A percentile compares a stretch with the other conserved stretches of the same genome.
Evolutionary conservation across 2,888 invertebrate genomes (phyloP).

Genomic region (Agrotis puta): DNA sequence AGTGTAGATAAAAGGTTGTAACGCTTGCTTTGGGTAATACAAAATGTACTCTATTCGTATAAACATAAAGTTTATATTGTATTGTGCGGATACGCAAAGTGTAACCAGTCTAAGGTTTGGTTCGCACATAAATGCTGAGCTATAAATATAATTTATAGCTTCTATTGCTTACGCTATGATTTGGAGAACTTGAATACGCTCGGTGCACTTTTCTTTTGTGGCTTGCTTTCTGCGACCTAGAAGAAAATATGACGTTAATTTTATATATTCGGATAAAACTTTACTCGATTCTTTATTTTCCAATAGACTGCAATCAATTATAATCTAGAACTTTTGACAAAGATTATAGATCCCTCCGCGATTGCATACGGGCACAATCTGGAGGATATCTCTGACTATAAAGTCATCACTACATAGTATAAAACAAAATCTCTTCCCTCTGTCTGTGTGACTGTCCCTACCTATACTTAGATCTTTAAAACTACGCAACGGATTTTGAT

Average conservation of each 20-base stretch:
- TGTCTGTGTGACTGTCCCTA: no score
- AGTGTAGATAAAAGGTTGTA: constrained; percentile 33
- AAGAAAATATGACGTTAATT: constrained; percentile 62
- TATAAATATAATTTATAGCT: constrained; percentile 47
- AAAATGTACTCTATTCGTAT: neutral
- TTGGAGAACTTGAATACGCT: constrained; percentile 93
- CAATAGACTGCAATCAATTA: no score
- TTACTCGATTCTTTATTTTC: no score
- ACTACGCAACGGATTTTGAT: no score
- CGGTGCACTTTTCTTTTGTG: constrained; percentile 91
- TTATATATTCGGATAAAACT: no score
- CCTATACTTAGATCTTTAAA: no score
- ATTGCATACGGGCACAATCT: no score
- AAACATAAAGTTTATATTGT: neutral
- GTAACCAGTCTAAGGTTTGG: constrained; percentile 45
- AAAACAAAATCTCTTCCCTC: no score
- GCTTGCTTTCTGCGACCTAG: constrained; percentile 92
- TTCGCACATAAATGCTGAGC: constrained; percentile 50
- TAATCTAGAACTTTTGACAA: no score
- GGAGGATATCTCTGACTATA: no score
- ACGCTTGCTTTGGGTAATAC: neutral
- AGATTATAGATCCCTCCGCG: no score
- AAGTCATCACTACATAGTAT: no score
- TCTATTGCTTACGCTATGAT: constrained; percentile 79
- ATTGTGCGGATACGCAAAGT: neutral